Evolutionary conservation across 2,113 vertebrate genomes (phyloP).

Genomic region (Corythaeola cristata): DNA sequence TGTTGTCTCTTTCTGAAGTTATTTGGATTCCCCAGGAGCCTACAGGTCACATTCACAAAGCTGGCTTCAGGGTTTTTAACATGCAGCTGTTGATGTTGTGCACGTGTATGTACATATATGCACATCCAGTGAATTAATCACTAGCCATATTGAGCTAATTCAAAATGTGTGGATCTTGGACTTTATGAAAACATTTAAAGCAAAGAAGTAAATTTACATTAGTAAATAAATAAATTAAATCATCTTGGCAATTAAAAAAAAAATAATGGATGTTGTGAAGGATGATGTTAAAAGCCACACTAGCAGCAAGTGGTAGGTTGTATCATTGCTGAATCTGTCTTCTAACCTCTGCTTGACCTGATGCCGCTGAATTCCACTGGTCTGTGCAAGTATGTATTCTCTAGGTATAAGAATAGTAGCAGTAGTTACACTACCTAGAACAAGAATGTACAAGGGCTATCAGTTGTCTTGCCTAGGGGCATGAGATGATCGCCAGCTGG

Average conservation of each 20-base stretch:
- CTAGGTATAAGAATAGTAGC: conserved; percentile 42
- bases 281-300: not conserved
- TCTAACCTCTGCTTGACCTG: conserved; percentile 33
- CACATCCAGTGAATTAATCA: not conserved
- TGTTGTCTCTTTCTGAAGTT: not conserved
- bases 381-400: not conserved
- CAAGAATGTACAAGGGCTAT: conserved; percentile 30
- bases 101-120: not conserved
- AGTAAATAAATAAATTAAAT: not conserved
- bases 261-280: not conserved
- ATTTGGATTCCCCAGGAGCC: not conserved
- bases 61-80: not conserved
- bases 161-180: not conserved
- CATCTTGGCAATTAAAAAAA: not conserved
- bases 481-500: not conserved
- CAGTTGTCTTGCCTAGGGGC: conserved; percentile 36
- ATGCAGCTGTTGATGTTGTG: not conserved
- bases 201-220: not conserved
- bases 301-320: not conserved
- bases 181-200: not conserved
- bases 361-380: conserved; percentile 5
- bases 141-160: not conserved
- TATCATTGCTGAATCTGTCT: not conserved
- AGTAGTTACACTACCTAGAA: conserved; percentile 16
- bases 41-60: not conserved